These are phyloP conservation scores for Nesogale talazaci DNA, from an alignment of 2,113 vertebrate species.

Conservation along the genomic window DNA sequence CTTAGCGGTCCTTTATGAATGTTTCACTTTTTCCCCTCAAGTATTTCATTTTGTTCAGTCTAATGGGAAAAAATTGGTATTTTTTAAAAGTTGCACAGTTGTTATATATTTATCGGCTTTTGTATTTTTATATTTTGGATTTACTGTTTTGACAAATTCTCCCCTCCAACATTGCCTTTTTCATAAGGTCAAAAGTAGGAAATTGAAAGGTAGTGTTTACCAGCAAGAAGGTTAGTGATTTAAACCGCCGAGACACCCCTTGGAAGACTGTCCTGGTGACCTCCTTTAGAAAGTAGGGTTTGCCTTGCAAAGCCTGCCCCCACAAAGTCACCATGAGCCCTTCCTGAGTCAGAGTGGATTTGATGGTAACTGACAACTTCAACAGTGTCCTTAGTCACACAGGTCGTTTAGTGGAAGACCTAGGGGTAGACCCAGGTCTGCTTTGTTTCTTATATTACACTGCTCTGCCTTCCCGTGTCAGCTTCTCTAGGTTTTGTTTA, in stretches of 20 bases:
- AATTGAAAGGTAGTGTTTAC: neutral
- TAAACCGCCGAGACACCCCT: neutral
- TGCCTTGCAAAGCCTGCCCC: neutral
- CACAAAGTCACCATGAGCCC: neutral
- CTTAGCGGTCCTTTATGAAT: neutral
- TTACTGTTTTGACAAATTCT: neutral
- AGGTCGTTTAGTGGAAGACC: neutral
- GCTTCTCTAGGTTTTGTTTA: neutral
- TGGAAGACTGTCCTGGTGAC: neutral
- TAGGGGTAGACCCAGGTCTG: neutral
- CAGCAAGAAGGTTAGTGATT: neutral
- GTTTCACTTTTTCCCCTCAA: neutral
- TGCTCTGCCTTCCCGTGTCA: neutral
- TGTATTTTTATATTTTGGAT: neutral
- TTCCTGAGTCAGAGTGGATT: neutral
- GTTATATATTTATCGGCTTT: slow-evolving; percentile 24
- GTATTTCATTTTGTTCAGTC: neutral
- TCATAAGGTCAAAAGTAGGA: neutral
- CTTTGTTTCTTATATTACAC: neutral
- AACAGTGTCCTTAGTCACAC: neutral
- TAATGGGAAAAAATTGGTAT: neutral
- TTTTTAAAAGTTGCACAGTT: neutral
- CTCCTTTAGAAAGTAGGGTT: neutral
- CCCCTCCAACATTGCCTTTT: neutral
- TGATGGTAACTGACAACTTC: neutral